Percentiles rank a stretch among this genome's conserved stretches.
Conservation (phyloP, 2,888 invertebrate genomes). For the Xylocampa areola region DNA sequence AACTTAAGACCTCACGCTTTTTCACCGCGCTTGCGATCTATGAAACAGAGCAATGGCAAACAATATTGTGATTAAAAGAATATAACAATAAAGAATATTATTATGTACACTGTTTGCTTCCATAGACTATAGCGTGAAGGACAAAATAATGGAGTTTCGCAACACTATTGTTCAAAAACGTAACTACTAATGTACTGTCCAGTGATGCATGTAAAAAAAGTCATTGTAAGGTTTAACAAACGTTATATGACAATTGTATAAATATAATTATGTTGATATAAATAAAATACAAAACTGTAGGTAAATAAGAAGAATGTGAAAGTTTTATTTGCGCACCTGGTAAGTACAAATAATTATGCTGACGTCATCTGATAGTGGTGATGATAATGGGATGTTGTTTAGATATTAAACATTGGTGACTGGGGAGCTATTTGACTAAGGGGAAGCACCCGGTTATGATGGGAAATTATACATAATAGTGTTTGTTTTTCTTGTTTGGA, state of each 20-base stretch:
- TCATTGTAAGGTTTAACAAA: too few relatives aligned
- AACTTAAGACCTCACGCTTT: too few relatives aligned
- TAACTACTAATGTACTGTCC: background rate
- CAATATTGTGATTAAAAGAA: background rate
- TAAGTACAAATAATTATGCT: slow-evolving; percentile 11
- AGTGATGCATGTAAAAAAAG: background rate
- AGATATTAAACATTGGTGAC: too few relatives aligned
- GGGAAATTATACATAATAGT: too few relatives aligned
- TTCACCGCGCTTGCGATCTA: too few relatives aligned
- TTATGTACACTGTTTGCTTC: slow-evolving; percentile 1
- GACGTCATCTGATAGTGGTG: slow-evolving; percentile 8
- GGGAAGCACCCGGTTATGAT: too few relatives aligned
- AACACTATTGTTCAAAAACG: slow-evolving; percentile 22
- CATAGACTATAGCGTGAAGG: slow-evolving; percentile 16
- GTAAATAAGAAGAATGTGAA: slow-evolving; percentile 16
- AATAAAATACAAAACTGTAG: slow-evolving; percentile 9
- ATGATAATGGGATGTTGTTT: too few relatives aligned
- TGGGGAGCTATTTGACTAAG: too few relatives aligned
- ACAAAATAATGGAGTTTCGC: slow-evolving; percentile 12
- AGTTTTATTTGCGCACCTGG: slow-evolving; percentile 25
- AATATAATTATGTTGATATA: too few relatives aligned
- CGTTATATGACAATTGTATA: too few relatives aligned
- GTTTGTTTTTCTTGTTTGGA: too few relatives aligned
- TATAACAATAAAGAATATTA: slow-evolving; percentile 28
- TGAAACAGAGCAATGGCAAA: too few relatives aligned